Evolutionary conservation across 1,140 invertebrate genomes (phyloP).

Genomic region (Sminthurinus signatus): DNA sequence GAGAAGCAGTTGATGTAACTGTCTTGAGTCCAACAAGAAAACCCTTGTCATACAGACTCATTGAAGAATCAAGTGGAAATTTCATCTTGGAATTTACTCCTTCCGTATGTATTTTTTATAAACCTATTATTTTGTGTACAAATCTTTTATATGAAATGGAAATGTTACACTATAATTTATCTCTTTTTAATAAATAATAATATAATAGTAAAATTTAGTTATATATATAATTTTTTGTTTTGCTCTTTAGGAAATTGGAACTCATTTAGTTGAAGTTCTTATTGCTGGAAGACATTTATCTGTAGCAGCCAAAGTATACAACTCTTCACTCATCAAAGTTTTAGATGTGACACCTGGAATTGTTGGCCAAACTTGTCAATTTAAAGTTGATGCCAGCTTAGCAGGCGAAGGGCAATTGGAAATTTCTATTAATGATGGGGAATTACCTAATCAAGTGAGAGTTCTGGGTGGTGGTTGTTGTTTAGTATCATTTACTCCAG

Average conservation of each 20-base stretch:
- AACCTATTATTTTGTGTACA: no score
- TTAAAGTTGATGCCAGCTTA: conserved; percentile 91
- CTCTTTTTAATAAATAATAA: no score
- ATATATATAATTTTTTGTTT: no score
- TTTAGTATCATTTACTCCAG: conserved; percentile 91
- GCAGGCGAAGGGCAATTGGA: conserved; percentile 95
- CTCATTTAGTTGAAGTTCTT: conserved; percentile 78
- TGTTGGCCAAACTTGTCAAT: conserved; percentile 86
- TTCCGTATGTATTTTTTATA: no score
- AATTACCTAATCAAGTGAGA: conserved; percentile 95
- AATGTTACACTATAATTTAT: no score
- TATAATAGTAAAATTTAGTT: no score
- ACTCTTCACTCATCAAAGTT: conserved; percentile 82
- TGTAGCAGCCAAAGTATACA: conserved; percentile 85
- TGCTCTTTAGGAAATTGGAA: conserved; percentile 88
- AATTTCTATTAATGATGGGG: conserved; percentile 96
- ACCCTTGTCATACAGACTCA: conserved; percentile 59
- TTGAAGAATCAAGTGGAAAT: conserved; percentile 67
- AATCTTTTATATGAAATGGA: no score
- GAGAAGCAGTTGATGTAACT: conserved; percentile 54
- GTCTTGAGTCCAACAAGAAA: conserved; percentile 59
- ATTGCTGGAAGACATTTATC: conserved; percentile 78
- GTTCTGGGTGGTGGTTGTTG: conserved; percentile 89
- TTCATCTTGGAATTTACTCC: conserved; percentile 85
- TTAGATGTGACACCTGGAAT: conserved; percentile 79